These are phyloP conservation scores for Deroplatys truncata DNA, from an alignment of 2,888 invertebrate species.

Conservation along the genomic window DNA sequence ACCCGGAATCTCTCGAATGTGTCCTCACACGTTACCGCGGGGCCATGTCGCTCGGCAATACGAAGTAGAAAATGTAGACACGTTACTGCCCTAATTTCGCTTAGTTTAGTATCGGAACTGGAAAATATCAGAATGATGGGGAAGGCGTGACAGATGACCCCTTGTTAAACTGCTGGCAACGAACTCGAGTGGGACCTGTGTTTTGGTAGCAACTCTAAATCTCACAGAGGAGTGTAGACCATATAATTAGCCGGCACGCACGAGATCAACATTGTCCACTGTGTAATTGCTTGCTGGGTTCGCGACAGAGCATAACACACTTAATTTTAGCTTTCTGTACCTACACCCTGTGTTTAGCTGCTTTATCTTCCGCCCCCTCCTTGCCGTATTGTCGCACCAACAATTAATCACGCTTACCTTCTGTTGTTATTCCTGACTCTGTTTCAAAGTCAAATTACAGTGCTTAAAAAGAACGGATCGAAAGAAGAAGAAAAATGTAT, in stretches of 20 bases:
- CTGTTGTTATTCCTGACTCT: background rate
- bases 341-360: background rate
- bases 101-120: too few species aligned
- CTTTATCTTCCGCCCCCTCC: background rate
- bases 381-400: background rate
- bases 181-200: background rate
- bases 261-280: background rate
- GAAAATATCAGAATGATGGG: too few species aligned
- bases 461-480: background rate
- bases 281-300: background rate
- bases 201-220: background rate
- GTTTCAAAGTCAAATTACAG: background rate
- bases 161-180: too few species aligned
- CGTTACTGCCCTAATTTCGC: too few species aligned
- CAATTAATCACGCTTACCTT: background rate
- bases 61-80: too few species aligned
- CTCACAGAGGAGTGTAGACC: background rate
- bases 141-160: background rate
- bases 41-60: too few species aligned
- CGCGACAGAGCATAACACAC: background rate
- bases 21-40: too few species aligned
- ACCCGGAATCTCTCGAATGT: too few species aligned
- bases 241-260: background rate
- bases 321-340: background rate
- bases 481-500: too few species aligned